Percentiles rank a stretch among this genome's conserved stretches.
phyloP scores from a whole-genome alignment of 2,113 vertebrate genomes.

The Chelonoidis abingdonii region DNA sequence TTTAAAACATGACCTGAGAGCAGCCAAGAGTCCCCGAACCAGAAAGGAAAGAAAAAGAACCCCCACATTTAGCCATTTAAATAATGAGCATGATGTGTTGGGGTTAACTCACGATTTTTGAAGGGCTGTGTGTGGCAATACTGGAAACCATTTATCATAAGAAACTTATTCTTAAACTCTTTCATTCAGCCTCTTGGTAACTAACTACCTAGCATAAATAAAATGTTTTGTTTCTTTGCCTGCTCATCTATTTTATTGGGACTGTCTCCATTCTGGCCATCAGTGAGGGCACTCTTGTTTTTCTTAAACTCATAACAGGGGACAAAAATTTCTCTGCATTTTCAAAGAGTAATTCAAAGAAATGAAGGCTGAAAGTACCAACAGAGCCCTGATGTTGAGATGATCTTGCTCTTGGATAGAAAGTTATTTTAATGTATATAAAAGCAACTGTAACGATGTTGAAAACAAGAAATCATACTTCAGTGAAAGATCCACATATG shows the following conservation, averaged over 20 bases:
- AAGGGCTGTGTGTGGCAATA: neutral
- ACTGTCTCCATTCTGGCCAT: neutral
- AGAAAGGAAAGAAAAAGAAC: too few species aligned
- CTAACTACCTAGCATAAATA: neutral
- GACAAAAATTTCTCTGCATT: neutral
- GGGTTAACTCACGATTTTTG: neutral
- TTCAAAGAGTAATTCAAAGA: neutral
- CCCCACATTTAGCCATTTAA: too few species aligned
- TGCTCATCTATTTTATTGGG: neutral
- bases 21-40: too few species aligned
- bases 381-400: neutral
- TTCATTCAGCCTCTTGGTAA: neutral
- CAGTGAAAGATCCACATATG: rapidly evolving
- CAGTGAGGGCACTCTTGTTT: neutral
- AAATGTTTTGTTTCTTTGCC: neutral
- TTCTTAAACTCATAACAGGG: neutral
- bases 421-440: neutral
- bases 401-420: neutral
- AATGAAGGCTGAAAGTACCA: neutral
- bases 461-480: neutral
- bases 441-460: slow-evolving; percentile 1
- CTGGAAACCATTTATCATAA: neutral
- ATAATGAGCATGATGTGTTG: neutral
- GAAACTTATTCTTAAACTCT: neutral
- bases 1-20: too few species aligned